phyloP scores from a whole-genome alignment of 2,797 vertebrate genomes.

The Pteronotus mesoamericanus region DNA sequence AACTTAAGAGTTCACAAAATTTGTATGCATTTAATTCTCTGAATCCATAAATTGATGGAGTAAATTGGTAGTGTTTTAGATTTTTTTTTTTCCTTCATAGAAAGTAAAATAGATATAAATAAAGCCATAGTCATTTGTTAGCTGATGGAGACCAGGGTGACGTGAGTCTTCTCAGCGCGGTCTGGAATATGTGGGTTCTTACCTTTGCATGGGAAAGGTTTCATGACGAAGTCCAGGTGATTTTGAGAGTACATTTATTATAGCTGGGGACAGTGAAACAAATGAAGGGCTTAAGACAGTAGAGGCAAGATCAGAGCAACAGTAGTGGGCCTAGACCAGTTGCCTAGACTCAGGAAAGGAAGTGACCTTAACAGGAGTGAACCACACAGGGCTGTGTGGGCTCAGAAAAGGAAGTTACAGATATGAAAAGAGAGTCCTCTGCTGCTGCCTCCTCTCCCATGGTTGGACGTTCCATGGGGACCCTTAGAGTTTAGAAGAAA shows the following conservation, averaged over 20 bases:
- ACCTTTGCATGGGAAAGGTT: neutral
- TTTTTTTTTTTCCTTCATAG: neutral
- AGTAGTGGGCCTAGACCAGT: neutral
- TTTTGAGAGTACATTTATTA: neutral
- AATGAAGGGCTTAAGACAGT: neutral
- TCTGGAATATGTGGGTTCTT: neutral
- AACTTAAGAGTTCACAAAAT: neutral
- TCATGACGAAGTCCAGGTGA: neutral
- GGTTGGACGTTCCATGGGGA: neutral
- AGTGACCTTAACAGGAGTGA: neutral
- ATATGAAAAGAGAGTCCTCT: neutral
- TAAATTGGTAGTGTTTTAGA: neutral
- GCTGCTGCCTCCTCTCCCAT: neutral
- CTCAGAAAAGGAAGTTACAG: neutral
- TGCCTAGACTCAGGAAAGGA: neutral
- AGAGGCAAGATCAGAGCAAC: neutral
- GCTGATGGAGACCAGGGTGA: neutral
- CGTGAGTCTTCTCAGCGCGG: neutral
- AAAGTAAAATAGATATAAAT: neutral
- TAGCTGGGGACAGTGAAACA: neutral
- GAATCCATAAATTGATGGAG: neutral
- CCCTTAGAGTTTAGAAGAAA: neutral
- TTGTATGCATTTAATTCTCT: neutral
- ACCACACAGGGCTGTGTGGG: neutral
- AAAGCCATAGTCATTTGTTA: neutral